phyloP scores from a whole-genome alignment of 2,113 vertebrate species.

The Mirounga angustirostris region DNA sequence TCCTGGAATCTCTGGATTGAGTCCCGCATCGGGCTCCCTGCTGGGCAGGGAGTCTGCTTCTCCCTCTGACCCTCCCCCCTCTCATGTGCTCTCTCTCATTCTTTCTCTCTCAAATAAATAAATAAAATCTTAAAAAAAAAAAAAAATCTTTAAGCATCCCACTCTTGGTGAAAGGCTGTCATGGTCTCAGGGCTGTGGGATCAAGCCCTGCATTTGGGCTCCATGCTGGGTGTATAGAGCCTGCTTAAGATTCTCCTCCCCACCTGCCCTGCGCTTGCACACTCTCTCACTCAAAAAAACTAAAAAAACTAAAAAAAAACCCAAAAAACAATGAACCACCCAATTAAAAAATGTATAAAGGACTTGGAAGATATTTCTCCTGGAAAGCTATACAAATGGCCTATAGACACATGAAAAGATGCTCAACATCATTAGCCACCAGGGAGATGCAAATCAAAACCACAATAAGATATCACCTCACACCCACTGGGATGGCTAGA shows the following conservation, averaged over 20 bases:
- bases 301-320: accelerated
- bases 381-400: not conserved
- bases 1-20: too few relatives aligned
- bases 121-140: too few relatives aligned
- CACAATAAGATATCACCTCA: not conserved
- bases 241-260: not conserved
- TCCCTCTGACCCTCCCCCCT: too few relatives aligned
- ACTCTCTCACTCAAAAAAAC: not conserved
- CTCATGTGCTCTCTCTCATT: too few relatives aligned
- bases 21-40: too few relatives aligned
- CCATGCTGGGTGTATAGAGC: not conserved
- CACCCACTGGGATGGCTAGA: not conserved
- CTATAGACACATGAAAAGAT: not conserved
- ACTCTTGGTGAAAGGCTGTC: not conserved
- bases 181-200: not conserved
- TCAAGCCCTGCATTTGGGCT: not conserved
- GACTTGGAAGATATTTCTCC: not conserved
- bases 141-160: too few relatives aligned
- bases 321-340: not conserved
- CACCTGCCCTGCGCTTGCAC: accelerated
- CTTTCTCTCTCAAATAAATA: too few relatives aligned
- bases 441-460: not conserved
- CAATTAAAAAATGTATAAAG: slow-evolving; percentile 29
- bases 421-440: not conserved
- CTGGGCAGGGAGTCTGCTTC: too few relatives aligned